A percentile compares a stretch with the other conserved stretches of the same genome.
Evolutionary conservation across 2,888 invertebrate species (phyloP).

Genomic region (Thecocarcelia acutangulata): DNA sequence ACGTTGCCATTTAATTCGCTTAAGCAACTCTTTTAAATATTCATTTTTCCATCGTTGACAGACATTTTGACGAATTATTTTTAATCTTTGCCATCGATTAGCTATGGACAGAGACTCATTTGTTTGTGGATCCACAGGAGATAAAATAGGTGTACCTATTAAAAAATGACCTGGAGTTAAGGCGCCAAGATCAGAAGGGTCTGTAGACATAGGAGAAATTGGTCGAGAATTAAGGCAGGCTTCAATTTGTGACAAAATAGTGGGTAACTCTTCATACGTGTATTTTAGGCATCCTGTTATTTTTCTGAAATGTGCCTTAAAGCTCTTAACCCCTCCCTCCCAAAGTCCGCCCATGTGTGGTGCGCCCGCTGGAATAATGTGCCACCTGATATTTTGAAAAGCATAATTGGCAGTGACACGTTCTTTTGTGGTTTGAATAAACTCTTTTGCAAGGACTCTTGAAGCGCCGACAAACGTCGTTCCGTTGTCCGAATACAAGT

Average conservation of each 20-base stretch:
- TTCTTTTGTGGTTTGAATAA: background rate
- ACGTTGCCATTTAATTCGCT: slow-evolving; percentile 11
- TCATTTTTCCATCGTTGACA: slow-evolving; percentile 31
- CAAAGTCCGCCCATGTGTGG: too few relatives aligned
- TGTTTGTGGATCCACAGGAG: background rate
- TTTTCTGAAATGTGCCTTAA: slow-evolving; percentile 4
- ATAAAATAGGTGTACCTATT: slow-evolving; percentile 25
- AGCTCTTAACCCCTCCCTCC: background rate
- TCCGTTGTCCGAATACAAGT: background rate
- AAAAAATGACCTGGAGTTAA: slow-evolving; percentile 28
- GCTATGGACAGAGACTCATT: background rate
- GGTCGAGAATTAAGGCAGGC: background rate
- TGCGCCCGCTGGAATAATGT: slow-evolving; percentile 3
- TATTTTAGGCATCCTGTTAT: background rate
- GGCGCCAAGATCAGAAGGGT: slow-evolving; percentile 8
- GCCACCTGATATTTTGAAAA: slow-evolving; percentile 5
- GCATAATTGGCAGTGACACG: background rate
- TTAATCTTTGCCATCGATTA: slow-evolving; percentile 26
- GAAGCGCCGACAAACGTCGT: background rate
- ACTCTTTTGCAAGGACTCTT: background rate
- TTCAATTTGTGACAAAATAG: background rate
- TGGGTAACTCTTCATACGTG: slow-evolving; percentile 31
- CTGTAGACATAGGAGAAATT: background rate
- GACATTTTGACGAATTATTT: slow-evolving; percentile 16
- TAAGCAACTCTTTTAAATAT: slow-evolving; percentile 23